Evolutionary conservation across 2,113 vertebrate genomes (phyloP), one percentile per base, ranked within the genome.

Genomic region (Jaculus jaculus): DNA sequence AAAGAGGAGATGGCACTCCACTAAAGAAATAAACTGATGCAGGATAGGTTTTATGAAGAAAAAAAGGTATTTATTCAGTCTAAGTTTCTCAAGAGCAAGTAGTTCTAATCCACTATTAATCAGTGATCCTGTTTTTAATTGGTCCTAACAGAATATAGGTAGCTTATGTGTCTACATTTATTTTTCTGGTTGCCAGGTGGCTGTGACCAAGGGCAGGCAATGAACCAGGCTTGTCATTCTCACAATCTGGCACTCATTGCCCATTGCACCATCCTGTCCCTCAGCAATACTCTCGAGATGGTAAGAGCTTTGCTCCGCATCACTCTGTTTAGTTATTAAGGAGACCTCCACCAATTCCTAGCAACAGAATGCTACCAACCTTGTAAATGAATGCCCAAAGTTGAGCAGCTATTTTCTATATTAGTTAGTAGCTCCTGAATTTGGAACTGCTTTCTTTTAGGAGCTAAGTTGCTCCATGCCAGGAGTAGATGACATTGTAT

Each of bases 31-130:
- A 65, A 95, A 77, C 77, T 71, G 20, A 85, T 51, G 18, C 24
- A 23, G 37, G 72, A 66, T n/a, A n/a, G n/a, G n/a, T n/a, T n/a
- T n/a, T n/a, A n/a, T n/a, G n/a, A n/a, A n/a, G n/a, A n/a, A n/a
- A n/a, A n/a, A n/a, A n/a, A n/a, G n/a, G n/a, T n/a, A n/a, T n/a
- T n/a, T n/a, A n/a, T 93, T 84, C 60, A 92, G 83, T 69, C 42
- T 71, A 74, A 90, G 51, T 6, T 84, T 84, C 60, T 87, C 90
- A 63, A 85, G 3, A 88, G 39, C 17, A 89, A 90, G 30, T 42
- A 11, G 30, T 15, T 81, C 79, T 60, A 87, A 61, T 89, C 91
- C 69, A 93, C 84, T 71, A 83, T 78, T 78, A 81, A 75, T 89
- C 47, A 26, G 30, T 42, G 63, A 17, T 63, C 86, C 30, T 92